Evolutionary conservation across 1,140 invertebrate species (phyloP).

Genomic region (silkworm (Bombyx mori)): DNA sequence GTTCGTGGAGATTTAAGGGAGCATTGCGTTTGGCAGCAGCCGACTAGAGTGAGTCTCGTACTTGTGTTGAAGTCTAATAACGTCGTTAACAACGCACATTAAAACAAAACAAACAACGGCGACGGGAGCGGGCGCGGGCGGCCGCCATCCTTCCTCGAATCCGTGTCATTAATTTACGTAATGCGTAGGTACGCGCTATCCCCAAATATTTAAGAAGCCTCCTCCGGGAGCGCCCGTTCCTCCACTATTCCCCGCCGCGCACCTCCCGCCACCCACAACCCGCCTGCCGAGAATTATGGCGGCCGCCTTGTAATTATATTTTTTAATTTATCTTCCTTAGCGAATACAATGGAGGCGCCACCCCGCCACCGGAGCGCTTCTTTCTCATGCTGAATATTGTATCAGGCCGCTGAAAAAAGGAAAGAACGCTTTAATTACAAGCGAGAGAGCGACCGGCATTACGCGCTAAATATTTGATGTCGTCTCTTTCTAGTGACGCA

Average conservation of each 20-base stretch:
- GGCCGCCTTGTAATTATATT: slow-evolving; percentile 74
- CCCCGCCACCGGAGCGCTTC: slow-evolving; percentile 65
- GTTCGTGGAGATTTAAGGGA: too few relatives aligned
- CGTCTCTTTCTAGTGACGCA: slow-evolving; percentile 55
- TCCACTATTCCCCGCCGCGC: slow-evolving; percentile 53
- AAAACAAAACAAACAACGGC: slow-evolving; percentile 67
- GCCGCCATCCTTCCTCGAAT: slow-evolving; percentile 69
- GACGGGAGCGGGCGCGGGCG: slow-evolving; percentile 37
- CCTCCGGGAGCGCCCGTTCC: slow-evolving; percentile 66
- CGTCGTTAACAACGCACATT: slow-evolving; percentile 67
- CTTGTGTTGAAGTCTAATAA: slow-evolving; percentile 55
- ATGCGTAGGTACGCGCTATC: slow-evolving; percentile 71
- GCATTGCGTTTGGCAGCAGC: too few relatives aligned
- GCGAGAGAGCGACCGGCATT: slow-evolving; percentile 62
- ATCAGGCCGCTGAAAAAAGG: slow-evolving; percentile 70
- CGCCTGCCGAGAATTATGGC: slow-evolving; percentile 72
- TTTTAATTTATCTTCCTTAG: slow-evolving; percentile 75
- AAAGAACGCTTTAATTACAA: slow-evolving; percentile 71
- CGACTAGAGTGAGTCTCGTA: background rate
- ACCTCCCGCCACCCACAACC: slow-evolving; percentile 39
- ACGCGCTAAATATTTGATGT: slow-evolving; percentile 68
- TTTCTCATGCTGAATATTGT: slow-evolving; percentile 71
- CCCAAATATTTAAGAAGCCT: slow-evolving; percentile 71
- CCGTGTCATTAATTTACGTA: slow-evolving; percentile 72
- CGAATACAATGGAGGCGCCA: slow-evolving; percentile 70